A percentile compares a stretch with the other conserved stretches of the same genome.
These are phyloP conservation scores for Lepidostoma basale DNA, from an alignment of 1,140 invertebrate species.

Conservation along the genomic window DNA sequence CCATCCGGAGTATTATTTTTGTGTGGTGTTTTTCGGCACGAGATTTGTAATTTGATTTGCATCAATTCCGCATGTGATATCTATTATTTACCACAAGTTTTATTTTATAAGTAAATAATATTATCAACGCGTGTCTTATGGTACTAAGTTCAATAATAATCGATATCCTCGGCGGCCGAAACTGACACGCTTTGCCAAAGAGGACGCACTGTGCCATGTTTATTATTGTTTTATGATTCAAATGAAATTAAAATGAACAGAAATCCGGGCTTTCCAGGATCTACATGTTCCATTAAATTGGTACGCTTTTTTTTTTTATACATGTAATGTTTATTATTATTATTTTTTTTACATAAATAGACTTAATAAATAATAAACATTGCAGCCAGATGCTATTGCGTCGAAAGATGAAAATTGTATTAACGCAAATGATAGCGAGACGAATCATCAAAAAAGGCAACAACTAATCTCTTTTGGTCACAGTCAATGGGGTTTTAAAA, in stretches of 20 bases:
- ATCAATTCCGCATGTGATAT: background rate
- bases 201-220: background rate
- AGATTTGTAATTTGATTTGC: background rate
- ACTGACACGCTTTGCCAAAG: background rate
- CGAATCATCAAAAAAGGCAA: conserved; percentile 48
- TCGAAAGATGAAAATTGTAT: conserved; percentile 41
- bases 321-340: background rate
- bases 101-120: background rate
- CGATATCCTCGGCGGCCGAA: conserved; percentile 31
- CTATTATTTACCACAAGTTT: background rate
- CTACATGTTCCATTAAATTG: conserved; percentile 57
- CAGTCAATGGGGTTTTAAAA: conserved; percentile 59
- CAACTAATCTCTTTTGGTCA: conserved; percentile 59
- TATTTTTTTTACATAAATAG: background rate
- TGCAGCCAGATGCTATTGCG: conserved; percentile 51
- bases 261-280: conserved; percentile 54
- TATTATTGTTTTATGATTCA: conserved; percentile 15
- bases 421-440: conserved; percentile 50
- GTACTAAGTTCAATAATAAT: conserved; percentile 7
- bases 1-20: too few species aligned
- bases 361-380: conserved; percentile 19
- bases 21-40: background rate
- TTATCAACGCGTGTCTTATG: background rate
- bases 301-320: conserved; percentile 46
- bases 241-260: conserved; percentile 50